Conservation (phyloP, 1,140 invertebrate genomes). For the Ostrea denselamellosa region DNA sequence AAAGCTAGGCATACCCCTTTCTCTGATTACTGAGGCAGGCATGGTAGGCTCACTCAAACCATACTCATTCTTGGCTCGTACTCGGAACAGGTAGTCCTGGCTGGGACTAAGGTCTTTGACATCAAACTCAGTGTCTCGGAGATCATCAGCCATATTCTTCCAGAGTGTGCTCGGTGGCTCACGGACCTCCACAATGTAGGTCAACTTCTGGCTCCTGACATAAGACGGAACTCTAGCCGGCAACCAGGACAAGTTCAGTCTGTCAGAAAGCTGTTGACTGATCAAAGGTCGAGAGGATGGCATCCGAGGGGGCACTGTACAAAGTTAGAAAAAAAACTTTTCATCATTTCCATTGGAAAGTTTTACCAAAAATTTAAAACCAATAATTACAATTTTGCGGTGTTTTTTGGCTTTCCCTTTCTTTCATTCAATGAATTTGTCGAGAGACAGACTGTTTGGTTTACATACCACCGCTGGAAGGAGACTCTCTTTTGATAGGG, state of each 20-base stretch:
- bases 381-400: too few species aligned
- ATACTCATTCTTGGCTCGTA: constrained; percentile 95
- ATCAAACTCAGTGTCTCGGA: constrained; percentile 62
- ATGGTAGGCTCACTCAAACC: constrained; percentile 76
- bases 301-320: constrained; percentile 86
- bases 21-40: constrained; percentile 75
- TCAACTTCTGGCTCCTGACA: constrained; percentile 62
- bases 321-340: not conserved
- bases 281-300: constrained; percentile 90
- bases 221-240: constrained; percentile 83
- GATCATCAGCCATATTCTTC: constrained; percentile 59
- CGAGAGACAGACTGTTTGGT: not conserved
- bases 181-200: constrained; percentile 68
- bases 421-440: too few species aligned
- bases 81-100: constrained; percentile 90
- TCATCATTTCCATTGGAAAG: not conserved
- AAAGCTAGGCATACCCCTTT: constrained; percentile 63
- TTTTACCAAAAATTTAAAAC: not conserved
- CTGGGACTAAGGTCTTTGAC: constrained; percentile 65
- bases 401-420: not conserved
- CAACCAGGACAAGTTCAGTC: constrained; percentile 91
- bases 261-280: constrained; percentile 89
- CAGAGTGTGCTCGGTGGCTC: constrained; percentile 67
- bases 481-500: not conserved
- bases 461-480: constrained; percentile 33